Conservation (phyloP, 2,888 invertebrate genomes). For the Lithophane semibrunnea region DNA sequence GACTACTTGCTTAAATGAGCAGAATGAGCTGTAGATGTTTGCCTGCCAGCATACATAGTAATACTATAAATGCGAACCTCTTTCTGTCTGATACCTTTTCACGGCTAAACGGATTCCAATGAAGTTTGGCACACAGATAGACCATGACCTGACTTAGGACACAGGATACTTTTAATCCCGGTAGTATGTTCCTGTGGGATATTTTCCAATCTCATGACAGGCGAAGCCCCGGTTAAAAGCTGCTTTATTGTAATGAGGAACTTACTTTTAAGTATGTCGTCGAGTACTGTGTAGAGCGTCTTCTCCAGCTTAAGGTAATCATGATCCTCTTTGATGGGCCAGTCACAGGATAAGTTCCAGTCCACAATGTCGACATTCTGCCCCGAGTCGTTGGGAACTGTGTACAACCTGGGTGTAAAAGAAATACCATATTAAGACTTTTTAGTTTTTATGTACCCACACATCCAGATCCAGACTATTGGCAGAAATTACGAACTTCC, state of each 20-base stretch:
- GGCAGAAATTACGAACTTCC: too few species aligned
- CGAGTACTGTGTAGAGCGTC: slow-evolving; percentile 78
- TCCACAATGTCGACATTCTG: slow-evolving; percentile 83
- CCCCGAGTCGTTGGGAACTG: slow-evolving; percentile 80
- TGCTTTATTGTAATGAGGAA: slow-evolving; percentile 47
- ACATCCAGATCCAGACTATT: background rate
- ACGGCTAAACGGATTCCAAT: too few species aligned
- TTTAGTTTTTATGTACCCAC: background rate
- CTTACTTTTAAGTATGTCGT: slow-evolving; percentile 85
- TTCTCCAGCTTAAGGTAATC: slow-evolving; percentile 81
- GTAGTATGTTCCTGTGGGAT: too few species aligned
- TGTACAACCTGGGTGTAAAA: slow-evolving; percentile 76
- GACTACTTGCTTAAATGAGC: background rate
- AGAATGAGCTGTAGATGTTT: background rate
- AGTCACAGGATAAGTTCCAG: slow-evolving; percentile 84
- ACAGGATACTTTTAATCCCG: too few species aligned
- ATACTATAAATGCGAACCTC: too few species aligned
- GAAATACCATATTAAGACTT: background rate
- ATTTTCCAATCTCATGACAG: too few species aligned
- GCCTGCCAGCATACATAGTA: too few species aligned
- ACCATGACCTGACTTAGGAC: too few species aligned
- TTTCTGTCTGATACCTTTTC: too few species aligned
- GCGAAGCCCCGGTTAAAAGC: too few species aligned
- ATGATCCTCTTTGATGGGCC: slow-evolving; percentile 82
- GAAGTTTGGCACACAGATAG: too few species aligned